Evolutionary conservation across 2,113 vertebrate species (phyloP).

Genomic region (Rhodinocichla rosea): DNA sequence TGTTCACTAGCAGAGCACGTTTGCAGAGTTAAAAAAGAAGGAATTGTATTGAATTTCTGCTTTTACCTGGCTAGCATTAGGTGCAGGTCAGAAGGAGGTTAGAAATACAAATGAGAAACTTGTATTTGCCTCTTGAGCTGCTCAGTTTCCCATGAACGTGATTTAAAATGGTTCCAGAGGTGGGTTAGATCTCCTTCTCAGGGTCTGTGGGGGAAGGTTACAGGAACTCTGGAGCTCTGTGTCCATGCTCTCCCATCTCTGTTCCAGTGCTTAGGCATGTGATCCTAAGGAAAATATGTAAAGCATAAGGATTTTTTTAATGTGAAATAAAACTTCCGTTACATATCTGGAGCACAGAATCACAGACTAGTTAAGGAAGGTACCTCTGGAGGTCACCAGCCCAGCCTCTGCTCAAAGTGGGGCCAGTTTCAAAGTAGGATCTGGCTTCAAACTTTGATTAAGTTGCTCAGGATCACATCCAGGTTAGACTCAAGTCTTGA

Average conservation of each 20-base stretch:
- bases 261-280: not conserved
- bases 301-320: not conserved
- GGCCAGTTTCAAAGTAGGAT: not conserved
- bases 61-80: not conserved
- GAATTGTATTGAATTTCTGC: not conserved
- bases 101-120: not conserved
- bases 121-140: not conserved
- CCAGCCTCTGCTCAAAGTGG: not conserved
- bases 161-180: not conserved
- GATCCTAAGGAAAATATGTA: not conserved
- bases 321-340: not conserved
- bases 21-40: not conserved
- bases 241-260: not conserved
- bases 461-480: not conserved
- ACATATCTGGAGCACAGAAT: not conserved
- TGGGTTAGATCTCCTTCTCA: not conserved
- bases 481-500: not conserved
- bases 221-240: not conserved
- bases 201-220: not conserved
- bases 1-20: not conserved
- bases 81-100: not conserved
- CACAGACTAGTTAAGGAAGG: not conserved
- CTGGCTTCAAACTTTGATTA: not conserved
- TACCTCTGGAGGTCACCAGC: not conserved
- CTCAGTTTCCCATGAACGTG: not conserved